Percentiles rank a stretch among this genome's conserved stretches.
These are phyloP conservation scores for Tillus elongatus DNA, from an alignment of 2,888 invertebrate species.

Conservation along the genomic window DNA sequence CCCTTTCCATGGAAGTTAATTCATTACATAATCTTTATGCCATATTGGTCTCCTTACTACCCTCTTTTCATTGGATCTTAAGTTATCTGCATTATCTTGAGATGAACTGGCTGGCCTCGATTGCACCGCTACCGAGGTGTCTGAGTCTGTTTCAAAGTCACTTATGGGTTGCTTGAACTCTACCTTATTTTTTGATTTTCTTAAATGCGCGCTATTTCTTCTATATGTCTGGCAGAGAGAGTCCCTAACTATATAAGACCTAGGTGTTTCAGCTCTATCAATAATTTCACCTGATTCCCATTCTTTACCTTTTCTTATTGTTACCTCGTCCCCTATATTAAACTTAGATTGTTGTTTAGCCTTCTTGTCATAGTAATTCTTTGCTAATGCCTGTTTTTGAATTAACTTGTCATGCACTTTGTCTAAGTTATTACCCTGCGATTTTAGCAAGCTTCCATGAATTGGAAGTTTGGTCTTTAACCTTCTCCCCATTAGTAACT, in stretches of 20 bases:
- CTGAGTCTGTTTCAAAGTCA: neutral
- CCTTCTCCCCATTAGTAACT: neutral
- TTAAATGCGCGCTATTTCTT: slow-evolving; percentile 8
- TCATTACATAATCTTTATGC: neutral
- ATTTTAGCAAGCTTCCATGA: neutral
- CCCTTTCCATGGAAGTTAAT: slow-evolving; percentile 2
- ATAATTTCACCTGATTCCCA: slow-evolving; percentile 8
- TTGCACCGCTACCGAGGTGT: no score
- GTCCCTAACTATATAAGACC: slow-evolving; percentile 8
- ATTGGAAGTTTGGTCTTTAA: neutral
- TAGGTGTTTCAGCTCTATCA: slow-evolving; percentile 5
- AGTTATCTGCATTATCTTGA: no score
- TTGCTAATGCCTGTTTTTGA: neutral
- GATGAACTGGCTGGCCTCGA: no score
- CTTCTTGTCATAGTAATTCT: slow-evolving; percentile 6
- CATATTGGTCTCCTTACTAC: neutral
- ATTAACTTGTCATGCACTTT: neutral
- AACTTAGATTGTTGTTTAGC: slow-evolving; percentile 5
- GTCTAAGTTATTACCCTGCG: neutral
- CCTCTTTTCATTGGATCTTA: no score
- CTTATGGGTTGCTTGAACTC: neutral
- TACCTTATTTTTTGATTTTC: slow-evolving; percentile 6
- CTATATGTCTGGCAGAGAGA: neutral
- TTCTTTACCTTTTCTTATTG: slow-evolving; percentile 5
- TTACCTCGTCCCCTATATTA: neutral